These are phyloP conservation scores for Mormoops blainvillei DNA, from an alignment of 2,113 vertebrate species.

Conservation along the genomic window DNA sequence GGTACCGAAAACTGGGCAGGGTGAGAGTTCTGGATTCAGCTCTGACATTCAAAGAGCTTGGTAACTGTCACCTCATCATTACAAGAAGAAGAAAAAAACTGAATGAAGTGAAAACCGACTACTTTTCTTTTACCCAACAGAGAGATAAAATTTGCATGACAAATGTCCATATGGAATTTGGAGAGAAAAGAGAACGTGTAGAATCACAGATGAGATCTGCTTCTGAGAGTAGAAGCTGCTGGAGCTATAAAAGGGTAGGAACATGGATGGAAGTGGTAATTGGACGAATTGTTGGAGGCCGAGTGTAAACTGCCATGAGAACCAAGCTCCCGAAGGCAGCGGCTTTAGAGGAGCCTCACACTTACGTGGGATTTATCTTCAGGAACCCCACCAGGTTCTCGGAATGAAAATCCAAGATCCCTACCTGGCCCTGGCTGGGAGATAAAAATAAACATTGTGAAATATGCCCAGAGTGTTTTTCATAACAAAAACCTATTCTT, in stretches of 20 bases:
- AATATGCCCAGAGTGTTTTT: background rate
- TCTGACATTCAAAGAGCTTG: background rate
- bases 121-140: background rate
- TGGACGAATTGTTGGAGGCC: background rate
- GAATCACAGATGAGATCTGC: background rate
- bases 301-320: background rate
- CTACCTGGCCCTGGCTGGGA: background rate
- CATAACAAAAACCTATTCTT: background rate
- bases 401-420: background rate
- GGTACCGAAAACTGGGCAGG: background rate
- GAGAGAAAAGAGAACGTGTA: background rate
- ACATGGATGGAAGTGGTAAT: background rate
- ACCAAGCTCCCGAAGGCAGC: background rate
- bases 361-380: background rate
- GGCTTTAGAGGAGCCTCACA: background rate
- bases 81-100: background rate
- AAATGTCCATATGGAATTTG: background rate
- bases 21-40: background rate
- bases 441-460: background rate
- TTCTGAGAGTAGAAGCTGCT: background rate
- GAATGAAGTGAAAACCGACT: background rate
- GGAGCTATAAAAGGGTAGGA: background rate
- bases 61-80: background rate
- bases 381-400: background rate
- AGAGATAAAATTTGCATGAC: background rate